Conservation (phyloP, 1,140 invertebrate species). For the honey bee (Apis mellifera) region DNA sequence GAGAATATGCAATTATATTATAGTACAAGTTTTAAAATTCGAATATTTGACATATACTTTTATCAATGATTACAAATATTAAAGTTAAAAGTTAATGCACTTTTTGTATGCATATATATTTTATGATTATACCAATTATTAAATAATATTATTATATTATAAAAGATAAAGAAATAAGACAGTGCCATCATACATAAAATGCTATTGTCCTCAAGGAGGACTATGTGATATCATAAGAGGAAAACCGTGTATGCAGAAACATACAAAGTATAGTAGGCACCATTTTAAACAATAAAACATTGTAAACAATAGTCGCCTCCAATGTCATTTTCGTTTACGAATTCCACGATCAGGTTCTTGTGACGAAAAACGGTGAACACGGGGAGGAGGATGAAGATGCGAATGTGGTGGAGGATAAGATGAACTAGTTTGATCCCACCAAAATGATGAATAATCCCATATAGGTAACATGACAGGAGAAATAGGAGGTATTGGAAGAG, state of each 20-base stretch:
- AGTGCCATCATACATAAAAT: conserved; percentile 48
- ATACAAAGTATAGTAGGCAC: conserved; percentile 77
- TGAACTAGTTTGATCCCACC: conserved; percentile 70
- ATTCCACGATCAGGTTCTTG: conserved; percentile 67
- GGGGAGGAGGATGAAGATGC: conserved; percentile 47
- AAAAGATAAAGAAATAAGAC: conserved; percentile 5
- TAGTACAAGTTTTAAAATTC: conserved; percentile 16
- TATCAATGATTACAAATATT: conserved; percentile 21
- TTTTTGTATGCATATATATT: neutral
- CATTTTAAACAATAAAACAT: conserved; percentile 77
- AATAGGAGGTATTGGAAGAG: conserved; percentile 67
- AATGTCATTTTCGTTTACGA: conserved; percentile 76
- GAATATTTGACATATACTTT: conserved; percentile 3
- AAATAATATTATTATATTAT: conserved; percentile 15
- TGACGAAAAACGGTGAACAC: conserved; percentile 58
- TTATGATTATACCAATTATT: conserved; percentile 26
- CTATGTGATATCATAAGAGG: conserved; percentile 65
- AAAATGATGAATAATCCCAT: conserved; percentile 65
- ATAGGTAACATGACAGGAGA: conserved; percentile 67
- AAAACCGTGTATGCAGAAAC: conserved; percentile 73
- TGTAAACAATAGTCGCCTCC: conserved; percentile 68
- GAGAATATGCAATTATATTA: conserved; percentile 20
- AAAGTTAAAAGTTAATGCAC: conserved; percentile 30
- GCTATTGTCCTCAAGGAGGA: conserved; percentile 63
- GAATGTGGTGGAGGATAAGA: conserved; percentile 58